Percentiles rank a stretch among this genome's conserved stretches.
Conservation (phyloP, 53 echinoderm and acorn worm genomes). For the Crossaster papposus region DNA sequence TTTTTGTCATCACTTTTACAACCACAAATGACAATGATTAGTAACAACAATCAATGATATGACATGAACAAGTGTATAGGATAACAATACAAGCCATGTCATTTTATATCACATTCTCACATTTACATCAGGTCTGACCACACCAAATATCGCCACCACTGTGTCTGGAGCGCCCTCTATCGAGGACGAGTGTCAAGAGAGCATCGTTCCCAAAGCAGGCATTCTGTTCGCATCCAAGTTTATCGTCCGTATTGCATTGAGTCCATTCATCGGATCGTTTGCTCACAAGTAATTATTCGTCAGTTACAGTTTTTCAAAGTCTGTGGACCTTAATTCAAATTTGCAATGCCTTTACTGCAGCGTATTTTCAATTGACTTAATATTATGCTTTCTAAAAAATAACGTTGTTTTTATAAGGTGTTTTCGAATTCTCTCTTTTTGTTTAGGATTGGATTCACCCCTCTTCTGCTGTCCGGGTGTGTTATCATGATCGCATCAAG, state of each 20-base stretch:
- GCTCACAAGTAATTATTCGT: conserved; percentile 45
- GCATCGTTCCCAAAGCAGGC: conserved; percentile 62
- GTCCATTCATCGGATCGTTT: conserved; percentile 66
- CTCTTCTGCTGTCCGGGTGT: conserved; percentile 58
- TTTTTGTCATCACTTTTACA: too few species aligned
- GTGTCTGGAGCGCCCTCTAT: conserved; percentile 16
- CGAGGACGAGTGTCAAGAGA: conserved; percentile 40
- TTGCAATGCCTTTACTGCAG: too few species aligned
- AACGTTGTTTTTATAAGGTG: background rate
- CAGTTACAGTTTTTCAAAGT: too few species aligned
- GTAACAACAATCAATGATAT: background rate
- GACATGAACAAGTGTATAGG: background rate
- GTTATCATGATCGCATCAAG: conserved; percentile 65
- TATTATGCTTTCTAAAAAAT: too few species aligned
- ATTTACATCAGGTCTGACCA: background rate
- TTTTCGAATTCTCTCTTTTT: conserved; percentile 3
- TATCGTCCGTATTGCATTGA: conserved; percentile 64
- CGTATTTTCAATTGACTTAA: too few species aligned
- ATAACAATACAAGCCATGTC: background rate
- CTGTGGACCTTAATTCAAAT: too few species aligned
- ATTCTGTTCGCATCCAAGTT: conserved; percentile 81
- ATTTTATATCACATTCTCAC: background rate
- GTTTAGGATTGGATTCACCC: conserved; percentile 62
- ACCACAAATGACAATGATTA: background rate
- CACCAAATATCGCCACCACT: background rate